Evolutionary conservation across 2,888 invertebrate genomes (phyloP), one percentile per base, ranked within the genome.

Genomic region (Acrobasis suavella): DNA sequence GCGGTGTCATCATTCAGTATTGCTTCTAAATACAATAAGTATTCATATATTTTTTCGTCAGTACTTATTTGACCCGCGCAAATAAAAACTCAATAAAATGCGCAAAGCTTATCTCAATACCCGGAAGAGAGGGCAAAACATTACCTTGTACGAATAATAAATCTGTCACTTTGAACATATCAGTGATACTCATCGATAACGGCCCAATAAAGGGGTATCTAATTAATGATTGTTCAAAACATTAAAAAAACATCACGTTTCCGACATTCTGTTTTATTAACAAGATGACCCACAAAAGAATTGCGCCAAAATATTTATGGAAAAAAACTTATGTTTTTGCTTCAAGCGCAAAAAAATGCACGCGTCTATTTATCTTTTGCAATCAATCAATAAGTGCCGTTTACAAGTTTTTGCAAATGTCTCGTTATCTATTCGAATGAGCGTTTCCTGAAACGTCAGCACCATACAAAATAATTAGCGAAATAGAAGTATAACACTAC

Each of bases 221-320:
- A 89, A 89, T 87, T 88, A 86, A 87, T 87, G 83, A 87, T 87
- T 86, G 81, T 87, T 84, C 81, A 86, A 85, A 83, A 76, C 72
- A 73, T 12, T 72, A 85, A 83, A 83, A 86, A 83, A 77, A 77
- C 79, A 77, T 71, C 69, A 78, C 77, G 74, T 81, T 88, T 88
- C 88, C 86, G 86, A 85, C 85, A 85, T 76, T 63, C 73, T 73
- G 73, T 79, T 81, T 86, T 84, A 84, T 83, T 80, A 80, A 83
- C 72, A 70, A 78, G 72, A 81, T 77, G 77, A 82, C 76, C 77
- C 76, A 69, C 81, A 74, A 78, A 78, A 72, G 77, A 77, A 74
- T 76, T 80, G 78, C 77, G 79, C 76, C 72, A 82, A 81, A 82
- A 81, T 72, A 73, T 80, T 74, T 39, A 42, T 62, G 65, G 54